Evolutionary conservation across 92 coral and sea anemone species (phyloP), one percentile per base, ranked within the genome.

Genomic region (Chrysogorgia sp.): DNA sequence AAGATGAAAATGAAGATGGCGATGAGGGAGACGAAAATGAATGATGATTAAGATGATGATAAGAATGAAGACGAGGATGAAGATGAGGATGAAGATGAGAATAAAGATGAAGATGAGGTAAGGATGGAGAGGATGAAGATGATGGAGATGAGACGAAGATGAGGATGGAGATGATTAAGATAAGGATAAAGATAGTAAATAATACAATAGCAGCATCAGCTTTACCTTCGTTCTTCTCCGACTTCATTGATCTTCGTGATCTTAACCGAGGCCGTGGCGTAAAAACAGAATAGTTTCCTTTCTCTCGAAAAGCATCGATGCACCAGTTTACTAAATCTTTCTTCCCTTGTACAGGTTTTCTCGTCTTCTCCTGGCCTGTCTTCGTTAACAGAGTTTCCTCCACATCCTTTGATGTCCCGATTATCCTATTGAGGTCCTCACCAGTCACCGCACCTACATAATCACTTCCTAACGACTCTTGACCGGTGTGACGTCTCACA

Each of bases 241-340:
- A 15, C 12, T 47, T 25, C 19, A 52, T 1, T 10, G 78, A 71
- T 71, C 78, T 50, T 49, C 63, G 63, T 21, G 78, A 71, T 24
- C 47, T 71, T 30, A 71, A 8, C 33, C 63, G 56, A 23, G 78
- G 78, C 47, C 34, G 50, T 0, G 78, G 63, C 25, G 78, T 17
- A 53, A 71, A 50, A n/a, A 49, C 58, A 1, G 78, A 63, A 71
- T 52, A 52, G 10, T 55, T 71, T 19, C 20, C 48, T 71, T 71
- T 71, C 62, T 50, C 78, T 21, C 48, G 50, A 48, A 71, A 45
- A 29, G 78, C 78, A 19, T 24, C 13, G 2, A 71, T 14, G 34
- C 78, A 71, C 78, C 78, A 71, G 17, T 29, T 48, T 26, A 71
- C 40, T 63, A 71, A 48, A 32, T 71, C 64, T 55, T 71, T 71